phyloP scores from a whole-genome alignment of 1,140 invertebrate species.

The Drosophila baimaii region DNA sequence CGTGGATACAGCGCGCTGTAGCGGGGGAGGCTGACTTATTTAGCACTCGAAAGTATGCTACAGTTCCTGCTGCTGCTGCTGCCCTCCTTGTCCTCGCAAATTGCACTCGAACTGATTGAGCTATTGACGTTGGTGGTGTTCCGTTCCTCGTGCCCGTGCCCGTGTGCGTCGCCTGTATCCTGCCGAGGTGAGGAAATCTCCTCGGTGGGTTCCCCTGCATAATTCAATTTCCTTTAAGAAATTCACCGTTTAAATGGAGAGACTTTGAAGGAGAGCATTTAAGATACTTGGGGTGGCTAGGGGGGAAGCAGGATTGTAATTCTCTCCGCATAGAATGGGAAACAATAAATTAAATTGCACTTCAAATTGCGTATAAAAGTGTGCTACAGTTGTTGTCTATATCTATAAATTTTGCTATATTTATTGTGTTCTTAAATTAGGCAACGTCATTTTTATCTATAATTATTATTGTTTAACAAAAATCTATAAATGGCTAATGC shows the following conservation, averaged over 20 bases:
- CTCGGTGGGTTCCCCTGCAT: conserved; percentile 34
- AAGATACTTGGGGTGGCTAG: too few relatives aligned
- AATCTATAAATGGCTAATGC: too few relatives aligned
- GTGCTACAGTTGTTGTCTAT: too few relatives aligned
- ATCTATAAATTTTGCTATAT: too few relatives aligned
- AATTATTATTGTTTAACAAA: too few relatives aligned
- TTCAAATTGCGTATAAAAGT: too few relatives aligned
- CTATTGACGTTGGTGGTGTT: conserved; percentile 36
- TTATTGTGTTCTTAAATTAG: too few relatives aligned
- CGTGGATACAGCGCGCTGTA: not conserved
- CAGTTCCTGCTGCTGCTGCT: conserved; percentile 22
- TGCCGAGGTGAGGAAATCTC: conserved; percentile 14
- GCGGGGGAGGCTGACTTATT: conserved; percentile 54
- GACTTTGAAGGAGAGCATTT: conserved; percentile 31
- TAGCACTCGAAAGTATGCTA: conserved; percentile 69
- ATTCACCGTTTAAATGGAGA: conserved; percentile 34
- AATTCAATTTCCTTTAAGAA: conserved; percentile 52
- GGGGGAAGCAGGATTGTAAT: too few relatives aligned
- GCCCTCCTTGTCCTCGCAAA: conserved; percentile 34
- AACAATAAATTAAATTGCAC: too few relatives aligned
- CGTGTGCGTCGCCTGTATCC: not conserved
- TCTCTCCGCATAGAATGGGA: too few relatives aligned
- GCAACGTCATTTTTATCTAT: too few relatives aligned
- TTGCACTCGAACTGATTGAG: conserved; percentile 75
- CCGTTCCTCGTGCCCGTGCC: not conserved